A percentile compares a stretch with the other conserved stretches of the same genome.
These are phyloP conservation scores for Luperina testacea DNA, from an alignment of 2,888 invertebrate genomes.

Conservation along the genomic window DNA sequence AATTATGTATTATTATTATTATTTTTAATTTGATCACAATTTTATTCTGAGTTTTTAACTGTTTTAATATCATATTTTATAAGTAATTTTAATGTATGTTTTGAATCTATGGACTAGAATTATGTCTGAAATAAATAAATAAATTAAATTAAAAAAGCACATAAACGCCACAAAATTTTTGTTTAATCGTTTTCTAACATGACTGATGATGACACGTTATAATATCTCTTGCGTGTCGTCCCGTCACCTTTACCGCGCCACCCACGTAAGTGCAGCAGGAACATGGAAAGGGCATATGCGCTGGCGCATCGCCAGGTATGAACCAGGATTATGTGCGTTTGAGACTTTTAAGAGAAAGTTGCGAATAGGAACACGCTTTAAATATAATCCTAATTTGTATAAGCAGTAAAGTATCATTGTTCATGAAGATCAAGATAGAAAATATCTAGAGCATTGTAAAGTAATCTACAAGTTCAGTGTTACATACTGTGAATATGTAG, in stretches of 20 bases:
- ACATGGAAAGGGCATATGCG: conserved; percentile 60
- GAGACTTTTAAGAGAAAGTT: background rate
- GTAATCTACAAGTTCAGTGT: background rate
- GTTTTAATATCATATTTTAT: too few relatives aligned
- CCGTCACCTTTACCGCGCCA: conserved; percentile 40
- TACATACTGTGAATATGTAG: background rate
- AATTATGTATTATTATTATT: too few relatives aligned
- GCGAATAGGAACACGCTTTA: background rate
- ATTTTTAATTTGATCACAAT: too few relatives aligned
- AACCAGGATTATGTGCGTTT: conserved; percentile 1
- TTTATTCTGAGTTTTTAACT: too few relatives aligned
- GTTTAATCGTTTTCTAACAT: conserved; percentile 25
- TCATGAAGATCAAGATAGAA: background rate
- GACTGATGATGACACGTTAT: conserved; percentile 21
- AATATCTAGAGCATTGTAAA: background rate
- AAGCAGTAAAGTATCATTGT: background rate
- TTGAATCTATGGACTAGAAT: too few relatives aligned
- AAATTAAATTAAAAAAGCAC: too few relatives aligned
- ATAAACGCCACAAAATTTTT: background rate
- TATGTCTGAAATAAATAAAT: too few relatives aligned
- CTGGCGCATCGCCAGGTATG: conserved; percentile 60
- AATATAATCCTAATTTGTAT: background rate
- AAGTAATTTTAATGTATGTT: too few relatives aligned
- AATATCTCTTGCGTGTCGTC: conserved; percentile 33
- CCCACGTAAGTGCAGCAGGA: conserved; percentile 54